Evolutionary conservation across 1,140 invertebrate species (phyloP), one percentile per base, ranked within the genome.

Genomic region (Drepana arcuata): DNA sequence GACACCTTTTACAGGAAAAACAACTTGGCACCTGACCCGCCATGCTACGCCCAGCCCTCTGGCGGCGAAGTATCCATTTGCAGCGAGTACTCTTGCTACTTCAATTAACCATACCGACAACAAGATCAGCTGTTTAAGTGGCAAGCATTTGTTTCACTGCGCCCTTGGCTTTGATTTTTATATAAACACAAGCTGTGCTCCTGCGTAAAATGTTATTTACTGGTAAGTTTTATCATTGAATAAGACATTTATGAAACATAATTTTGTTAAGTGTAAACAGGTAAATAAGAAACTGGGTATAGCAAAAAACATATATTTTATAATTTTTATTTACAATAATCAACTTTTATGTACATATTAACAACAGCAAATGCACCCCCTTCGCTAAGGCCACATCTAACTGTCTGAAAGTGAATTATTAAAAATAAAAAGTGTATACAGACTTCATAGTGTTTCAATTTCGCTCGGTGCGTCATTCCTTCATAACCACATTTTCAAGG

Each of bases 281-380:
- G n/a, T n/a, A n/a, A n/a, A n/a, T n/a, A n/a, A n/a, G n/a, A n/a
- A n/a, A n/a, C n/a, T n/a, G n/a, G 24, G 14, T 70, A 69, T 79
- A 77, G 61, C 63, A 79, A 79, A 79, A 78, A 77, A 79, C 74
- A 79, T 82, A 81, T 81, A 79, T 73, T 81, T 74, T 75, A 75
- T 50, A 75, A 68, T 74, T 67, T 74, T 78, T 81, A 81, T 79
- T 77, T 79, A 81, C 77, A 81, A 81, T 81, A 81, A 63, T 81
- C 69, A 81, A 81, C 77, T 78, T 81, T 81, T 81, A 79, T 81
- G 77, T 81, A 81, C 77, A 79, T 81, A 81, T 81, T 69, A 77
- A 81, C 74, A 81, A 77, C 74, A 79, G 77, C 53, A 68, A 74
- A 66, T 71, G 70, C 73, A 65, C 60, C 60, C 53, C 58, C 49